Conservation (phyloP, 1,140 invertebrate species). For the Drosophila ficusphila region DNA sequence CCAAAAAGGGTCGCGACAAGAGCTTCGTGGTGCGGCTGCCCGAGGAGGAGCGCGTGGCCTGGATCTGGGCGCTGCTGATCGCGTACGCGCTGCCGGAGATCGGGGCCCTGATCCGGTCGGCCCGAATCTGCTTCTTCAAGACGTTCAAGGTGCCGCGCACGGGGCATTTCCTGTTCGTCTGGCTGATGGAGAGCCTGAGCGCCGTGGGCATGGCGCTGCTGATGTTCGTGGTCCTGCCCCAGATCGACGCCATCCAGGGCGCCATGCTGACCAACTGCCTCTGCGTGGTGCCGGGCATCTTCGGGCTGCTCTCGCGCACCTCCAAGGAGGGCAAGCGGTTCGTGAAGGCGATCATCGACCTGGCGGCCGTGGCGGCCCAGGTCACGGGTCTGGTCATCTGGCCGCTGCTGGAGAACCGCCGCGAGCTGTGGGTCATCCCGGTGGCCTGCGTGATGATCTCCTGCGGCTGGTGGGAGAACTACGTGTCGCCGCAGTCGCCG, state of each 20-base stretch:
- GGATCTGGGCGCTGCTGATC: constrained; percentile 97
- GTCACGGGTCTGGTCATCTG: constrained; percentile 95
- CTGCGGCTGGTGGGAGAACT: constrained; percentile 98
- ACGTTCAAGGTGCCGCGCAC: constrained; percentile 86
- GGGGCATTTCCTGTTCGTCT: constrained; percentile 85
- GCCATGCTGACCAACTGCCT: constrained; percentile 97
- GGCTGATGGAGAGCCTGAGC: constrained; percentile 93
- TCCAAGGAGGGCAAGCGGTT: constrained; percentile 92
- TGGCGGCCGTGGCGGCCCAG: constrained; percentile 92
- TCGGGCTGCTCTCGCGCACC: constrained; percentile 91
- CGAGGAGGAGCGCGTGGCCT: constrained; percentile 93
- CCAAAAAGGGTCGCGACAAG: constrained; percentile 90
- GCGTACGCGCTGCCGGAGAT: constrained; percentile 94
- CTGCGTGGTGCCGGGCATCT: constrained; percentile 91
- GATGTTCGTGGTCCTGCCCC: constrained; percentile 94
- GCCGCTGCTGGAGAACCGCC: constrained; percentile 90
- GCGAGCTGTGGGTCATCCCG: constrained; percentile 93
- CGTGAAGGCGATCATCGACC: constrained; percentile 92
- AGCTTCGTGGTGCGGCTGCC: constrained; percentile 91
- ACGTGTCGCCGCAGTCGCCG: constrained; percentile 92
- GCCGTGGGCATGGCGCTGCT: constrained; percentile 93
- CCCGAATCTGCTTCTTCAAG: constrained; percentile 96
- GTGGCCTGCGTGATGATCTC: constrained; percentile 93
- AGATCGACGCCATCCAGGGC: constrained; percentile 95
- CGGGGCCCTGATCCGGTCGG: constrained; percentile 92